Percentiles rank a stretch among this genome's conserved stretches.
Conservation (phyloP, 1,140 invertebrate genomes). For the Drosophila sulfurigaster region DNA sequence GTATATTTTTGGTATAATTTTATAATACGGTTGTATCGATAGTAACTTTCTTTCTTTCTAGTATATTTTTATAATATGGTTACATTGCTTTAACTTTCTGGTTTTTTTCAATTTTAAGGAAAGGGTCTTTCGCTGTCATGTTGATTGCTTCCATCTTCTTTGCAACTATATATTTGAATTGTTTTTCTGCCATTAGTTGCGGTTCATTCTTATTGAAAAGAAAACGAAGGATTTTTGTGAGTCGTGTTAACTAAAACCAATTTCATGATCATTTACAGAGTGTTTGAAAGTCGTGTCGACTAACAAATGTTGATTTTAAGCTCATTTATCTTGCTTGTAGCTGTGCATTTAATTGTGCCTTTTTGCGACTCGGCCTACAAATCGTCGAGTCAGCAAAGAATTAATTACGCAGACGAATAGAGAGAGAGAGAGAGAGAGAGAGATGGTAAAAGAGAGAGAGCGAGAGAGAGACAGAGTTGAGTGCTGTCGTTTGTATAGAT, state of each 20-base stretch:
- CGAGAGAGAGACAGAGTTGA: background rate
- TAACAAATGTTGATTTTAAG: background rate
- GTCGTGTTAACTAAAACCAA: background rate
- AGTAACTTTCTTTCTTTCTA: too few relatives aligned
- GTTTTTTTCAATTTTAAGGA: too few relatives aligned
- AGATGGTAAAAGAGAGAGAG: background rate
- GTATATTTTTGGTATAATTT: too few relatives aligned
- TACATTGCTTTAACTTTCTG: too few relatives aligned
- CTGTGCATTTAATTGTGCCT: conserved; percentile 70
- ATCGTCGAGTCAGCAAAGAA: conserved; percentile 71
- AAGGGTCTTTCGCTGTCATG: too few relatives aligned
- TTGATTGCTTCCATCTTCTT: too few relatives aligned
- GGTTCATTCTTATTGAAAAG: too few relatives aligned
- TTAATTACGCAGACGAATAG: conserved; percentile 56
- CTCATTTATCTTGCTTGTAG: conserved; percentile 47
- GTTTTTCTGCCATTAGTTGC: too few relatives aligned
- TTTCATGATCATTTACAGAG: background rate
- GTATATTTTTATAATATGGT: too few relatives aligned
- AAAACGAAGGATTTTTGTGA: background rate
- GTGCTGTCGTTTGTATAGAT: conserved; percentile 46
- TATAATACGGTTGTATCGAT: too few relatives aligned
- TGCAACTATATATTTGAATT: too few relatives aligned
- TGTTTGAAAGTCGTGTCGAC: background rate
- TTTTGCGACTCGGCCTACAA: conserved; percentile 59
- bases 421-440: conserved; percentile 18